Base-by-base conservation (phyloP, 2,888 invertebrate genomes). In the Cartodere bifasciata region DNA sequence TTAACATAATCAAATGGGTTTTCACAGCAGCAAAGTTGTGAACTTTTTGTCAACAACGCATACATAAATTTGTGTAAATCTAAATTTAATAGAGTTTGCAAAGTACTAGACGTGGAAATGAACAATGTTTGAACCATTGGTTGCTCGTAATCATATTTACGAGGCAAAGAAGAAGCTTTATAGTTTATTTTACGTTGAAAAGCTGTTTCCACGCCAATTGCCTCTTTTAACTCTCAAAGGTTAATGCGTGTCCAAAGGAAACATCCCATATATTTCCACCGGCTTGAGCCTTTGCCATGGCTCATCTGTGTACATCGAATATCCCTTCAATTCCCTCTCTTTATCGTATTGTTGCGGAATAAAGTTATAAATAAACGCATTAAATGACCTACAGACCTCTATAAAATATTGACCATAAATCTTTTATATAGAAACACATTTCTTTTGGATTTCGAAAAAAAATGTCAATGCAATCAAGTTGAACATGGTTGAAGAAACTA, bases 161-260 rank as follows among this genome's bases (percentile, higher is more conserved):
- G 40, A 46, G 48, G 49, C 50, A 50, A 50, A 53, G 52, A 53
- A 52, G 47, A 44, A 43, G 47, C 56, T 53, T 54, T 53, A 53
- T 52, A 50, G 51, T 55, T 55, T 50, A 55, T 55, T 56, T 55
- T 53, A 46, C 48, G 46, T 50, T 46, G 48, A 41, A 49, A 50
- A 49, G 45, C 48, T 44, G 45, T 54, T 56, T 55, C 56, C 55
- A 44, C 52, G 48, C 53, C 49, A 47, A 50, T 55, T 51, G 53
- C 47, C 45, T 50, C 52, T 52, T 54, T 56, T 48, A 45, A 46
- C 50, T 47, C 49, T 53, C 55, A 56, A 56, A 55, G 55, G 56
- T 55, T 56, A 56, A 56, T 55, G 53, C 52, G 54, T 53, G 38
- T 39, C 48, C 50, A 56, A 56, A 56, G 57, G 55, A 56, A 56